A percentile compares a stretch with the other conserved stretches of the same genome.
These are phyloP conservation scores for Anhinga anhinga DNA, from an alignment of 2,113 vertebrate species.

Conservation along the genomic window DNA sequence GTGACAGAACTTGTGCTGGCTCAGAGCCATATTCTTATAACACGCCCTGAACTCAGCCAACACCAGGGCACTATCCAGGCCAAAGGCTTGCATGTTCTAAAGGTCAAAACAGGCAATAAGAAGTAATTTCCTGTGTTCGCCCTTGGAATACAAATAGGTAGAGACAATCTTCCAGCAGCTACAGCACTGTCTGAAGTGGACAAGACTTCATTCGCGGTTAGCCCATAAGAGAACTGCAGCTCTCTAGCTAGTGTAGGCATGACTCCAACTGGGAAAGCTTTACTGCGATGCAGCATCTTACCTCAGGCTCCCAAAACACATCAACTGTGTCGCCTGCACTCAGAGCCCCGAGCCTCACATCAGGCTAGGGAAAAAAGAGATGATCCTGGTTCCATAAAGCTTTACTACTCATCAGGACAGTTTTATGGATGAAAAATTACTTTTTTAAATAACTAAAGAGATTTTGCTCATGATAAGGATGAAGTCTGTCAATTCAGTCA, in stretches of 20 bases:
- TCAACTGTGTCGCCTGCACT: rapidly evolving
- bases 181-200: background rate
- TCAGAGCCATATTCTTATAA: background rate
- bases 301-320: background rate
- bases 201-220: background rate
- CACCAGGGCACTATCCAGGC: background rate
- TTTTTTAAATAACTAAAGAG: background rate
- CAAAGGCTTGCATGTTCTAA: background rate
- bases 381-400: background rate
- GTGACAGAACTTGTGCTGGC: background rate
- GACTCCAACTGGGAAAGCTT: background rate
- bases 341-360: background rate
- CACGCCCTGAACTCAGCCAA: background rate
- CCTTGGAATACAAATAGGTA: background rate
- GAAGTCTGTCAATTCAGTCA: background rate
- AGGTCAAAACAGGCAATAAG: background rate
- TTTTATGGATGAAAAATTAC: background rate
- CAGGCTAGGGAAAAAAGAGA: background rate
- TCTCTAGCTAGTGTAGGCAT: background rate
- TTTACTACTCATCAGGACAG: background rate
- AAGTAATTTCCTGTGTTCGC: background rate
- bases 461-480: background rate
- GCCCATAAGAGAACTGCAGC: background rate
- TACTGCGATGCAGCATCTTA: background rate
- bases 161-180: background rate